Evolutionary conservation across 2,113 vertebrate species (phyloP), one percentile per base, ranked within the genome.

Genomic region (Myotis brandtii): DNA sequence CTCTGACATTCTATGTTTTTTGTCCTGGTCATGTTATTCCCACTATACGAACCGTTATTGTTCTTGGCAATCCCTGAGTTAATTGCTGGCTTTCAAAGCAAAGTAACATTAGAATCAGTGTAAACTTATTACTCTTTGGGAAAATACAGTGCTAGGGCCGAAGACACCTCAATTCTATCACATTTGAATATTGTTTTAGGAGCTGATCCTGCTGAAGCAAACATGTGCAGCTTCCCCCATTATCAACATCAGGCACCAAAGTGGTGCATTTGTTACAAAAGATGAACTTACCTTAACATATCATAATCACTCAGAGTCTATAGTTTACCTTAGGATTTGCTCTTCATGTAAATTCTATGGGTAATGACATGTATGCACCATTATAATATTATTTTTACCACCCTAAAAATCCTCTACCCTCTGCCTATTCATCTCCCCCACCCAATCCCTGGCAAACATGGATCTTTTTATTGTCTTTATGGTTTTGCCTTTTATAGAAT

Each of bases 51-150:
- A 89, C 27, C 32, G 10, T 91, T 66, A 86, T 64, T 72, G 34
- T 80, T 94, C 34, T 93, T 91, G 72, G 59, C 32, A 95, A 52
- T 93, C 75, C 46, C 84, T n/a, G 72, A 72, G 16, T 86, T 93
- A 97, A 93, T 93, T 88, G 40, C 80, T 95, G 91, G 7, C 14
- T 56, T 43, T 87, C 64, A 84, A 95, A 90, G 69, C 43, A 54
- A 69, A 81, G 32, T 66, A 62, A 88, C 43, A 18, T 79, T 86
- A 70, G 76, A 95, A 88, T 83, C 10, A 34, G 43, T 25, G 11
- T 70, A 67, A 79, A 82, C 30, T 83, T 86, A 84, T 13, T 80
- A 87, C 30, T n/a, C 48, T 67, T 86, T 72, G 66, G 73, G 67
- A 76, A 96, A 85, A 73, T 75, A 16, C 16, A n/a, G 16, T 37